These are phyloP conservation scores for Poecilia wingei DNA, from an alignment of 2,797 vertebrate genomes.

Conservation along the genomic window DNA sequence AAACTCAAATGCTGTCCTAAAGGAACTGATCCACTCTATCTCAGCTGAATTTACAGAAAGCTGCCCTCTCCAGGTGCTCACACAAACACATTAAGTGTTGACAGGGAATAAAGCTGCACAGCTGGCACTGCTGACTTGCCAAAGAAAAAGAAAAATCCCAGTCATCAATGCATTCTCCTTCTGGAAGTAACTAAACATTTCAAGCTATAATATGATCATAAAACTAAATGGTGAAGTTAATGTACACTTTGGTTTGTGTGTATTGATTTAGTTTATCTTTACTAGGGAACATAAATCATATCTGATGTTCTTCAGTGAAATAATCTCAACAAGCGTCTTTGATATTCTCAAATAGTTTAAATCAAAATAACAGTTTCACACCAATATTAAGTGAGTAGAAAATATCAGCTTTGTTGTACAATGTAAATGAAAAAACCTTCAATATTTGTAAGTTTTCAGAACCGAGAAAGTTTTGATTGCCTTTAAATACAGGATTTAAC, in stretches of 20 bases:
- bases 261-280: background rate
- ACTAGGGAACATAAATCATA: background rate
- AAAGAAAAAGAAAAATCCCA: slow-evolving; percentile 38
- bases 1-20: slow-evolving; percentile 14
- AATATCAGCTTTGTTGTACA: background rate
- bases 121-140: slow-evolving; percentile 42
- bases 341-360: background rate
- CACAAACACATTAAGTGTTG: slow-evolving; percentile 4
- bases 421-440: background rate
- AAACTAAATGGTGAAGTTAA: background rate
- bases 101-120: slow-evolving; percentile 22
- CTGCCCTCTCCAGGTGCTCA: slow-evolving; percentile 19
- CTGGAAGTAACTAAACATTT: slow-evolving; percentile 19
- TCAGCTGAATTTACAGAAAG: slow-evolving; percentile 17
- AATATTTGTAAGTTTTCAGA: background rate
- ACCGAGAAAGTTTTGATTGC: background rate
- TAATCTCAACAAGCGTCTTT: background rate
- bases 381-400: background rate
- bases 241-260: background rate
- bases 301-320: background rate
- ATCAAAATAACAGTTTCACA: background rate
- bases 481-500: background rate
- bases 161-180: slow-evolving; percentile 21
- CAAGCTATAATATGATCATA: slow-evolving; percentile 2
- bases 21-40: slow-evolving; percentile 29